Percentiles rank a stretch among this genome's conserved stretches.
Conservation (phyloP, 2,888 invertebrate species). For the Megastigmus dorsalis region DNA sequence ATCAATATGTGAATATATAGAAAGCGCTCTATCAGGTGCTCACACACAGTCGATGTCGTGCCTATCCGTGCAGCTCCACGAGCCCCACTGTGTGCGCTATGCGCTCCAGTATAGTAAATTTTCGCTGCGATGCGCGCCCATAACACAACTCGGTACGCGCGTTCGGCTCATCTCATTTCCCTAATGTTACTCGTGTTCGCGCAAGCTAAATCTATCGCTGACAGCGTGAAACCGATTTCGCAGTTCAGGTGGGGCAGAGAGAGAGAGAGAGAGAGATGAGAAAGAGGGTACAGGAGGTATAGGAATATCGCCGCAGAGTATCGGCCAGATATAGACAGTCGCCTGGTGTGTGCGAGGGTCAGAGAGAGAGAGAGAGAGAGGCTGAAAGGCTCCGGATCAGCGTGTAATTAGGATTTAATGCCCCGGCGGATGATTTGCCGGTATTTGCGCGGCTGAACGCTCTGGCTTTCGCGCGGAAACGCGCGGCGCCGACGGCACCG, state of each 20-base stretch:
- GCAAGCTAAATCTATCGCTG: slow-evolving; percentile 43
- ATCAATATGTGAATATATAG: no score
- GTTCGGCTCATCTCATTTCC: slow-evolving; percentile 48
- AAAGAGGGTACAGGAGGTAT: not conserved
- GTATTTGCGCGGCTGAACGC: not conserved
- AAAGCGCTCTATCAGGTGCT: no score
- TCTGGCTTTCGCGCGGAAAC: no score
- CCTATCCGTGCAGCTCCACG: not conserved
- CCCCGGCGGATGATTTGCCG: slow-evolving; percentile 5
- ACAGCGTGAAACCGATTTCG: slow-evolving; percentile 32
- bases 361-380: no score
- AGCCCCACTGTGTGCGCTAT: not conserved
- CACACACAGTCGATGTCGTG: not conserved
- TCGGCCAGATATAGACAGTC: no score
- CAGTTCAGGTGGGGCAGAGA: no score
- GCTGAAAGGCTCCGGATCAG: slow-evolving; percentile 17
- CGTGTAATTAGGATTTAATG: slow-evolving; percentile 31
- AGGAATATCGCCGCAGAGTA: not conserved
- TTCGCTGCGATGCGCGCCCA: not conserved
- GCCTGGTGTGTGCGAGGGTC: no score
- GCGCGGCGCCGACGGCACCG: no score
- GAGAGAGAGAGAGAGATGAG: no score
- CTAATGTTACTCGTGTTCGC: slow-evolving; percentile 40
- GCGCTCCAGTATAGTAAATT: no score
- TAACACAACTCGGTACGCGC: no score